These are phyloP conservation scores for Ptychoptera contaminata DNA, from an alignment of 2,888 invertebrate species.

Conservation along the genomic window DNA sequence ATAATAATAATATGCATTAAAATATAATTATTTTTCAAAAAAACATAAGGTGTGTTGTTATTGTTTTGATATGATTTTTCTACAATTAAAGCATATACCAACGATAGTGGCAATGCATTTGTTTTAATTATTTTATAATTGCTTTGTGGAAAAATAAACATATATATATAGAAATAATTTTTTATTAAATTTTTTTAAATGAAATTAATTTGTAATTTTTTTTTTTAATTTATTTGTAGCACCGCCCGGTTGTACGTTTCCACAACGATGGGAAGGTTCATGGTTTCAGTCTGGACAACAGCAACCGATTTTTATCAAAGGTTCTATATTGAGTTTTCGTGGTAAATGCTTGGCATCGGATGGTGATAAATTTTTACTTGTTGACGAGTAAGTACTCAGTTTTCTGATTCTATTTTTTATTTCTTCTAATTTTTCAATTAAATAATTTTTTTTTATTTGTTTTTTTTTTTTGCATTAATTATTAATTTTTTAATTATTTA, in stretches of 20 bases:
- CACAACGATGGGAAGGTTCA: slow-evolving; percentile 69
- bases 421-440: too few species aligned
- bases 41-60: too few species aligned
- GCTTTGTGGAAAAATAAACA: background rate
- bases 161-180: background rate
- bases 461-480: too few species aligned
- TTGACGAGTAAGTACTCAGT: slow-evolving; percentile 63
- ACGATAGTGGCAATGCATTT: too few species aligned
- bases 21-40: too few species aligned
- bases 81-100: too few species aligned
- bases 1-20: too few species aligned
- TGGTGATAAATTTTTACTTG: slow-evolving; percentile 76
- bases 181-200: background rate
- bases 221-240: slow-evolving; percentile 16
- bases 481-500: too few species aligned
- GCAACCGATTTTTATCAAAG: slow-evolving; percentile 69
- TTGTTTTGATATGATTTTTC: too few species aligned
- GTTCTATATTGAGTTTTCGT: slow-evolving; percentile 67
- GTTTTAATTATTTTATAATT: background rate
- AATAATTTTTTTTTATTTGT: too few species aligned
- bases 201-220: background rate
- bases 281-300: slow-evolving; percentile 86
- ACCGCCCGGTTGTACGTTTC: slow-evolving; percentile 59
- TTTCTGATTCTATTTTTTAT: too few species aligned
- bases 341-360: slow-evolving; percentile 70